Evolutionary conservation across 2,888 invertebrate species (phyloP).

Genomic region (Ennomos quercinarius): DNA sequence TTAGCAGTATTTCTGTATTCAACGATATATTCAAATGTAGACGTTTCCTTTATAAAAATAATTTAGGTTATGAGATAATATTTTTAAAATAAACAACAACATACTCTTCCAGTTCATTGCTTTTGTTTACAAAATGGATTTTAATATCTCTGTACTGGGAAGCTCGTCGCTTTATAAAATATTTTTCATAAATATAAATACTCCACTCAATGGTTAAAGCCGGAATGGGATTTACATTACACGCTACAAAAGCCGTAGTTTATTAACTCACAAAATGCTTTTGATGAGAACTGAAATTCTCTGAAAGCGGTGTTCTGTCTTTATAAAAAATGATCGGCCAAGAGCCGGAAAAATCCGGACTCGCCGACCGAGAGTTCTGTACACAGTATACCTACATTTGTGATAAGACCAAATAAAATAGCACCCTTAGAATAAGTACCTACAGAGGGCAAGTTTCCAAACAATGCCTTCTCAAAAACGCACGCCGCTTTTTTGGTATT

Average conservation of each 20-base stretch:
- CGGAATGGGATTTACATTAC: slow-evolving; percentile 35
- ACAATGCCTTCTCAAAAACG: too few species aligned
- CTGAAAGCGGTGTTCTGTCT: slow-evolving; percentile 16
- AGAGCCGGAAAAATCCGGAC: too few species aligned
- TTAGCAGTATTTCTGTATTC: too few species aligned
- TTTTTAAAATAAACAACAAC: not conserved
- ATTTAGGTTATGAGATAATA: not conserved
- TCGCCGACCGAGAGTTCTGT: too few species aligned
- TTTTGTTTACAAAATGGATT: slow-evolving; percentile 26
- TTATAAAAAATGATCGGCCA: slow-evolving; percentile 10
- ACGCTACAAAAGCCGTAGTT: slow-evolving; percentile 25
- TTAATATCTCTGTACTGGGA: slow-evolving; percentile 20
- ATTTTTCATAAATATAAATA: slow-evolving; percentile 37
- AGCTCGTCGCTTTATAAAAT: slow-evolving; percentile 9
- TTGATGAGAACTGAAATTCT: slow-evolving; percentile 34
- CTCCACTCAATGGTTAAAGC: slow-evolving; percentile 26
- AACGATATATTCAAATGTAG: too few species aligned
- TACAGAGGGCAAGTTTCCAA: too few species aligned
- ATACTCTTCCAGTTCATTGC: slow-evolving; percentile 3
- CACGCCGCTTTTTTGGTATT: too few species aligned
- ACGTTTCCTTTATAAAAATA: too few species aligned
- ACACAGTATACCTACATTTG: too few species aligned
- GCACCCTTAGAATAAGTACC: too few species aligned
- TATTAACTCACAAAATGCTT: slow-evolving; percentile 33
- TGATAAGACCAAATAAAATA: too few species aligned